A percentile compares a stretch with the other conserved stretches of the same genome.
Evolutionary conservation across 1,140 invertebrate species (phyloP).

Genomic region (Teleopsis dalmanni): DNA sequence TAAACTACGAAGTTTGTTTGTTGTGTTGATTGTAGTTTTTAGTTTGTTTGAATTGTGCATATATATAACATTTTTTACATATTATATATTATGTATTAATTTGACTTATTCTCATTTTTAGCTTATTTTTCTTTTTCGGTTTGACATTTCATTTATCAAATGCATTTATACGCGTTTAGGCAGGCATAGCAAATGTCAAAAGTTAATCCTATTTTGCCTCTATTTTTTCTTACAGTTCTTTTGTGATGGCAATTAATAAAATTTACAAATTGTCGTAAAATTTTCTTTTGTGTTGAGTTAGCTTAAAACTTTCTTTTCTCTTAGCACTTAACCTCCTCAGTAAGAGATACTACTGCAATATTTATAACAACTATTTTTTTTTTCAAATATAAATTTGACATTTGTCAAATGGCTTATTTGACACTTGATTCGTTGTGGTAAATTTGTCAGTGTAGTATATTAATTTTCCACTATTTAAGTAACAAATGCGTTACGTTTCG

Average conservation of each 20-base stretch:
- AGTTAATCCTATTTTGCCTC: conserved; percentile 1
- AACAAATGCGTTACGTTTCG: too few species aligned
- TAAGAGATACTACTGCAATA: too few species aligned
- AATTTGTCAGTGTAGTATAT: too few species aligned
- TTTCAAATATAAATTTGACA: neutral
- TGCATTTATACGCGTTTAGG: too few species aligned
- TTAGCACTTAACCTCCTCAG: neutral
- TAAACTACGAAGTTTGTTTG: too few species aligned
- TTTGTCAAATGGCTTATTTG: conserved; percentile 3
- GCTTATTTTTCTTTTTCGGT: neutral
- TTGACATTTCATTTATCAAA: conserved; percentile 7
- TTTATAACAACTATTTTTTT: too few species aligned
- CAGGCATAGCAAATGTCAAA: neutral
- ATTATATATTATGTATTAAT: too few species aligned
- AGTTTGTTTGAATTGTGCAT: too few species aligned
- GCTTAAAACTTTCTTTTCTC: neutral
- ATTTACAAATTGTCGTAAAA: neutral
- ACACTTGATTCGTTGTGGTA: neutral
- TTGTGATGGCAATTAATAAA: neutral
- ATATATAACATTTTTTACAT: too few species aligned
- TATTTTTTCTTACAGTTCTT: neutral
- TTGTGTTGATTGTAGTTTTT: too few species aligned
- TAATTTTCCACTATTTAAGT: too few species aligned
- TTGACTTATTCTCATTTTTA: too few species aligned
- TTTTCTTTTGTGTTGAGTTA: neutral